Percentiles rank a stretch among this genome's conserved stretches.
Evolutionary conservation across 2,797 vertebrate genomes (phyloP).

Genomic region (Apodemus agrarius): DNA sequence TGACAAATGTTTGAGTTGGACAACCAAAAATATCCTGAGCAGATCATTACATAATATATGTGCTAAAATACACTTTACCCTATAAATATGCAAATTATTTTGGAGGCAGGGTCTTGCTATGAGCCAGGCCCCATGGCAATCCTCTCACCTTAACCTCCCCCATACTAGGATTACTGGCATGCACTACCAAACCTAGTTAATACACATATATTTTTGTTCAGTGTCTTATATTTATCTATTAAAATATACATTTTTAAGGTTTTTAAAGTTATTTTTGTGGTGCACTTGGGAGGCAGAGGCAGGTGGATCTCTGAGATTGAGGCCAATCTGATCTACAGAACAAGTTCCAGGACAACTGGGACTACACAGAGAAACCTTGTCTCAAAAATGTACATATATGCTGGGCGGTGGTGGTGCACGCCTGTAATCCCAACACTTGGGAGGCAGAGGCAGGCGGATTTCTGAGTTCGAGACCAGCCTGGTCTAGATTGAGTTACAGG

Average conservation of each 20-base stretch:
- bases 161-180: neutral
- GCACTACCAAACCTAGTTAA: neutral
- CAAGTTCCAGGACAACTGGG: neutral
- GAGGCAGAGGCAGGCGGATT: no score
- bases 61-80: neutral
- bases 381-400: neutral
- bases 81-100: neutral
- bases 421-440: no score
- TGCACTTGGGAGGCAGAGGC: neutral
- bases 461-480: no score
- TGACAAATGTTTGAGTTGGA: neutral
- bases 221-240: neutral
- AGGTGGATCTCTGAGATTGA: neutral
- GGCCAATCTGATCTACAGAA: neutral
- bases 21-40: neutral
- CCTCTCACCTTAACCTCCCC: neutral
- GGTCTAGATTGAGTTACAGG: no score
- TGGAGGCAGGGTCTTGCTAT: neutral
- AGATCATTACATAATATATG: constrained; percentile 7
- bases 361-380: neutral
- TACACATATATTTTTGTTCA: neutral
- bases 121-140: neutral
- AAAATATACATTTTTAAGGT: neutral
- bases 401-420: no score
- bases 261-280: neutral